Conservation (phyloP, 2,888 invertebrate genomes). For the Reticulitermes lucifugus region DNA sequence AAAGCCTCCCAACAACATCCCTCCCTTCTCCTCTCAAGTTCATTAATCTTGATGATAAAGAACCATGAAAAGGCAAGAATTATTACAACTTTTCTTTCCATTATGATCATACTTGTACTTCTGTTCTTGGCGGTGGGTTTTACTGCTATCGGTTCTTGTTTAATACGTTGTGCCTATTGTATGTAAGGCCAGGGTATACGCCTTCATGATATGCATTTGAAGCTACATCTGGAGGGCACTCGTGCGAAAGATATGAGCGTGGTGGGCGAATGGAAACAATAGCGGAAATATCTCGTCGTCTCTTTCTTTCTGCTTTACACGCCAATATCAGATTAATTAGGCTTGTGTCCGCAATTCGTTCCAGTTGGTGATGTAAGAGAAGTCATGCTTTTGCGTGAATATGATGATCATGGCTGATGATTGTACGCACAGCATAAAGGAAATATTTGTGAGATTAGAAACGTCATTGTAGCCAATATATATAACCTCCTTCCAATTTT, state of each 20-base stretch:
- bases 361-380: background rate
- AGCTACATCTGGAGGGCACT: background rate
- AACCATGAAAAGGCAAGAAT: slow-evolving; percentile 32
- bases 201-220: no score
- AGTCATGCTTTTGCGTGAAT: no score
- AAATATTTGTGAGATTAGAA: background rate
- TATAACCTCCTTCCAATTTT: no score
- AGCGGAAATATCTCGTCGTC: slow-evolving; percentile 4
- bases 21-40: background rate
- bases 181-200: no score
- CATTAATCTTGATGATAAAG: slow-evolving; percentile 31
- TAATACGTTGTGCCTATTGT: no score
- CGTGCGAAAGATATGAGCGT: slow-evolving; percentile 5
- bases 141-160: no score
- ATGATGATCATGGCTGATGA: no score
- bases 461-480: no score
- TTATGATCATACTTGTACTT: no score
- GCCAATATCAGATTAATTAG: slow-evolving; percentile 10
- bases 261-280: slow-evolving; percentile 2
- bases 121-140: no score
- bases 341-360: background rate
- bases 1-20: background rate
- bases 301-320: background rate
- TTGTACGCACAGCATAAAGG: background rate
- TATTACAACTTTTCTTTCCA: background rate